These are phyloP conservation scores for Oncopodura yosiiana DNA, from an alignment of 1,140 invertebrate genomes.

Conservation along the genomic window DNA sequence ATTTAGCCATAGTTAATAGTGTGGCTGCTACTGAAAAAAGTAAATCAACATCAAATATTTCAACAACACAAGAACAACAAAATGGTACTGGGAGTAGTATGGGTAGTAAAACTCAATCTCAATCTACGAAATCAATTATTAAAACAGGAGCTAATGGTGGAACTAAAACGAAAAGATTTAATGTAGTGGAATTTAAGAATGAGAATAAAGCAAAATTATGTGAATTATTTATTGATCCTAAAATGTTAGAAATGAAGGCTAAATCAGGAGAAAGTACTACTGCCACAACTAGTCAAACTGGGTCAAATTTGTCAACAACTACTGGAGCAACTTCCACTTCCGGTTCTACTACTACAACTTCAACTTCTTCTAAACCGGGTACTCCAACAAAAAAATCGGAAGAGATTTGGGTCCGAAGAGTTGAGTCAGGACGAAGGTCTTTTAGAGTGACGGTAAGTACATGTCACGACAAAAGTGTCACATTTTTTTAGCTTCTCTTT, in stretches of 20 bases:
- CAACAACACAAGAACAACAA: neutral
- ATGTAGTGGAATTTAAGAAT: neutral
- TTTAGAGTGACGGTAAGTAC: conserved; percentile 31
- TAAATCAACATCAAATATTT: too few species aligned
- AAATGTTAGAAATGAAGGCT: conserved; percentile 19
- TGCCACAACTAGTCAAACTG: neutral
- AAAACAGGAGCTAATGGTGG: neutral
- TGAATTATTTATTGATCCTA: conserved; percentile 32
- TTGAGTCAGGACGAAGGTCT: conserved; percentile 27
- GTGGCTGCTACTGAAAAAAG: neutral
- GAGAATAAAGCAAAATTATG: conserved; percentile 27
- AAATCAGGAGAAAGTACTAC: conserved; percentile 1
- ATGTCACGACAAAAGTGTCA: too few species aligned
- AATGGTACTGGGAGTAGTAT: neutral
- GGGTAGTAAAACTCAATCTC: neutral
- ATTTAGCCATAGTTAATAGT: neutral
- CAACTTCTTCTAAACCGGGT: too few species aligned
- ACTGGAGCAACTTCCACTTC: neutral
- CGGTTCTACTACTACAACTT: neutral
- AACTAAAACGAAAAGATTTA: conserved; percentile 8
- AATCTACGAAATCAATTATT: neutral
- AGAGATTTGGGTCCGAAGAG: conserved; percentile 32
- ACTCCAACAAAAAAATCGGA: conserved; percentile 28
- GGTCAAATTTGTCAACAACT: neutral
- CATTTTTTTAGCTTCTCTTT: too few species aligned